Percentiles rank a stretch among this genome's conserved stretches.
These are phyloP conservation scores for Sesamia nonagrioides DNA, from an alignment of 1,140 invertebrate species.

Conservation along the genomic window DNA sequence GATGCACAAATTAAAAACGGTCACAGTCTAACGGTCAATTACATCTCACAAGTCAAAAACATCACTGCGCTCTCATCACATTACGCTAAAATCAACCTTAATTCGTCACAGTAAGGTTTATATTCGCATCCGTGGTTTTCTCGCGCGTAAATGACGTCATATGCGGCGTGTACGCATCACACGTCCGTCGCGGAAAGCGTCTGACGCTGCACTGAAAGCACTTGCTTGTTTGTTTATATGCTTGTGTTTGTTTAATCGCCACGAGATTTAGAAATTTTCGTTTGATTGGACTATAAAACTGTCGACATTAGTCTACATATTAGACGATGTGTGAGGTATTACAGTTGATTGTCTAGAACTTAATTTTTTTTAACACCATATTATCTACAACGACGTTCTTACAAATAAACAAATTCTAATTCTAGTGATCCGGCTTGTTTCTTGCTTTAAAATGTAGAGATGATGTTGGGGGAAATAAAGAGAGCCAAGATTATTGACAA, in stretches of 20 bases:
- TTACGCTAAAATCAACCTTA: slow-evolving; percentile 17
- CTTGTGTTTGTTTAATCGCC: slow-evolving; percentile 30
- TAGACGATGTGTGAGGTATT: slow-evolving; percentile 30
- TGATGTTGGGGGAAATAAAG: neutral
- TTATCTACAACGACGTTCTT: no score
- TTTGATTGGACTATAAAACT: slow-evolving; percentile 37
- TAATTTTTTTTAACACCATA: no score
- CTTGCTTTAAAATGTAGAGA: neutral
- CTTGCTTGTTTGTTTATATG: slow-evolving; percentile 45
- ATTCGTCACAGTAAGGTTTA: neutral
- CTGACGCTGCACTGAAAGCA: slow-evolving; percentile 39
- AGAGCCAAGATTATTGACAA: neutral
- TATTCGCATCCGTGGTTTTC: slow-evolving; percentile 3
- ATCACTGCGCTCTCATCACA: no score
- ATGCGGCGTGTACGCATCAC: slow-evolving; percentile 22
- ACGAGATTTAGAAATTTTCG: slow-evolving; percentile 42
- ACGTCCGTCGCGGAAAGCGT: slow-evolving; percentile 33
- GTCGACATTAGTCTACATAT: slow-evolving; percentile 42
- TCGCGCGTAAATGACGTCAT: slow-evolving; percentile 38
- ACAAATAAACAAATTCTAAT: no score
- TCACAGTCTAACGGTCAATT: slow-evolving; percentile 39
- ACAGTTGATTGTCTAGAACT: neutral
- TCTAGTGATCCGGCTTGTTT: neutral
- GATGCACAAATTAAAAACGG: slow-evolving; percentile 48
- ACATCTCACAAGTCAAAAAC: slow-evolving; percentile 39